Evolutionary conservation across 1,140 invertebrate genomes (phyloP).

Genomic region (Metaphire vulgaris): DNA sequence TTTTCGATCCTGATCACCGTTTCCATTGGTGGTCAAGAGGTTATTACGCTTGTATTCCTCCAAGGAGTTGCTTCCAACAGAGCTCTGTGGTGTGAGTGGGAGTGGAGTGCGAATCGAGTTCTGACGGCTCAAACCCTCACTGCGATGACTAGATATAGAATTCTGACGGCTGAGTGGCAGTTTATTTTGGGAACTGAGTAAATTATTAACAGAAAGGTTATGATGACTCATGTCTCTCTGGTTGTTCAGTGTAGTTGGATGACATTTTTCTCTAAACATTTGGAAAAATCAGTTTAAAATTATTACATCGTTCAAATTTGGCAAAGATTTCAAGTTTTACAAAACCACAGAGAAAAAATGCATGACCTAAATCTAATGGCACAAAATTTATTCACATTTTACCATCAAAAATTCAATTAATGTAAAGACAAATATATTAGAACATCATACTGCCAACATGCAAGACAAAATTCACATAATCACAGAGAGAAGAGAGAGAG

Average conservation of each 20-base stretch:
- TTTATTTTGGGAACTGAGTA: slow-evolving; percentile 46
- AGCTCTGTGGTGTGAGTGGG: slow-evolving; percentile 20
- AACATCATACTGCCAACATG: too few relatives aligned
- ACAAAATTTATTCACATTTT: too few relatives aligned
- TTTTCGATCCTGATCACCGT: slow-evolving; percentile 27
- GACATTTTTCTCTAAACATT: too few relatives aligned
- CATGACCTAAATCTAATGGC: too few relatives aligned
- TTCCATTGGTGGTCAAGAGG: slow-evolving; percentile 32
- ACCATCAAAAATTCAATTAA: too few relatives aligned
- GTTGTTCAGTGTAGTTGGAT: slow-evolving; percentile 51
- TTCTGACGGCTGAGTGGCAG: slow-evolving; percentile 42
- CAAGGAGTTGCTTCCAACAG: slow-evolving; percentile 37
- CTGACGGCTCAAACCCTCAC: slow-evolving; percentile 34
- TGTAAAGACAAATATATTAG: too few relatives aligned
- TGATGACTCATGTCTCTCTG: slow-evolving; percentile 52
- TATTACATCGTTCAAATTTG: too few relatives aligned
- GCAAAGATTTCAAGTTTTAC: too few relatives aligned
- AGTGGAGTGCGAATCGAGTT: slow-evolving; percentile 38
- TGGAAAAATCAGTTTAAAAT: too few relatives aligned
- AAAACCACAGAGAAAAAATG: too few relatives aligned
- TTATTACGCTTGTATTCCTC: slow-evolving; percentile 53
- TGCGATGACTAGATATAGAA: slow-evolving; percentile 41
- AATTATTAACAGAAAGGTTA: slow-evolving; percentile 56
- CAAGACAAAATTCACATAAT: too few relatives aligned
- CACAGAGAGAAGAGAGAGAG: too few relatives aligned